These are phyloP conservation scores for Rhingia campestris DNA, from an alignment of 2,888 invertebrate species.

Conservation along the genomic window DNA sequence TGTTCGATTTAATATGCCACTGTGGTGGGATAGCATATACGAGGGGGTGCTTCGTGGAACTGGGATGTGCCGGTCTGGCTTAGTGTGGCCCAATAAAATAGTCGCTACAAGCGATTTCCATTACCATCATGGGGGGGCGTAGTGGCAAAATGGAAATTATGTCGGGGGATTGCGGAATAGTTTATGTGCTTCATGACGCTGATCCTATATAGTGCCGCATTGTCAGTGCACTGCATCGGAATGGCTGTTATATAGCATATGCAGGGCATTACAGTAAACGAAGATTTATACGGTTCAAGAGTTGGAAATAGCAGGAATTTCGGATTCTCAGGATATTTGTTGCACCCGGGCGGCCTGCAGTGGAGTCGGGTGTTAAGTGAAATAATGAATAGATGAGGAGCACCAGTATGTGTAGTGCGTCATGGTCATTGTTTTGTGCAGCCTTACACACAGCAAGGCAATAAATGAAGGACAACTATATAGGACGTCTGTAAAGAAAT, in stretches of 20 bases:
- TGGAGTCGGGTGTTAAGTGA: conserved; percentile 16
- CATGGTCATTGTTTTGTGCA: conserved; percentile 16
- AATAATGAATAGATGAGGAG: conserved; percentile 16
- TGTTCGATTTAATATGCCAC: conserved; percentile 19
- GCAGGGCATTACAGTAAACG: conserved; percentile 23
- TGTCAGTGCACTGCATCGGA: conserved; percentile 39
- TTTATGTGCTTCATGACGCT: conserved; percentile 31
- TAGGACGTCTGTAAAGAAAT: too few relatives aligned
- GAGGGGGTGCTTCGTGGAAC: neutral
- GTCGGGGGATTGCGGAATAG: conserved; percentile 20
- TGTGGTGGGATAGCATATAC: neutral
- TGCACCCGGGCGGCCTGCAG: neutral
- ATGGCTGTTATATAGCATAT: conserved; percentile 16
- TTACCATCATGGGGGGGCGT: conserved; percentile 6
- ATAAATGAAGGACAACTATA: too few relatives aligned
- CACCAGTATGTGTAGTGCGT: neutral
- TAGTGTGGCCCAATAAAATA: conserved; percentile 18
- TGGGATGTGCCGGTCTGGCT: neutral
- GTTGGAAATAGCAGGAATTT: conserved; percentile 3
- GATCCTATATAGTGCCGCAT: conserved; percentile 17
- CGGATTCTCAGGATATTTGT: conserved; percentile 11
- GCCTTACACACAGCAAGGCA: too few relatives aligned
- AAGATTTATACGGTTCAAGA: conserved; percentile 40
- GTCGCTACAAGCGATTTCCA: conserved; percentile 41
- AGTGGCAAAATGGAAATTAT: conserved; percentile 41